phyloP scores from a whole-genome alignment of 2,797 vertebrate species.

The Oreonectes daqikongensis region DNA sequence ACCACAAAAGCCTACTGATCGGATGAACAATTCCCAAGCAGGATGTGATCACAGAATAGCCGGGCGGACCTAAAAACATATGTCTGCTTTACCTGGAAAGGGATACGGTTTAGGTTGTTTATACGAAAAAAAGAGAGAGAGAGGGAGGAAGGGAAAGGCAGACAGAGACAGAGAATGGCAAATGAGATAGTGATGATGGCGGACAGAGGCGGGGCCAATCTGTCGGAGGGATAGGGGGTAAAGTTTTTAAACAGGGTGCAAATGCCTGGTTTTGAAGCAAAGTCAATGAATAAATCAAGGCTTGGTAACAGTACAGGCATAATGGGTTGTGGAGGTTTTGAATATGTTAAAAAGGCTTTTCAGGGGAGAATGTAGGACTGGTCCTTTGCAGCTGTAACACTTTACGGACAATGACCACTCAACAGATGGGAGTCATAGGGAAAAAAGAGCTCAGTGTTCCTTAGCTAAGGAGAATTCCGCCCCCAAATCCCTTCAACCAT shows the following conservation, averaged over 20 bases:
- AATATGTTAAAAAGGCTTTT: constrained; percentile 89
- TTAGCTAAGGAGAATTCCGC: constrained; percentile 74
- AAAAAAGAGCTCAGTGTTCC: constrained; percentile 84
- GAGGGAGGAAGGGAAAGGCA: constrained; percentile 43
- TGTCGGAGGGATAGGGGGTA: constrained; percentile 79
- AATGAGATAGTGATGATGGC: constrained; percentile 70
- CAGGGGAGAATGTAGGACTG: constrained; percentile 78
- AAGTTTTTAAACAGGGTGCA: constrained; percentile 66
- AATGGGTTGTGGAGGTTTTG: constrained; percentile 77
- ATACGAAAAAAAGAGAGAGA: constrained; percentile 77
- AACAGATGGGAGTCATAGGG: constrained; percentile 93
- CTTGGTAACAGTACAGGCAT: constrained; percentile 77
- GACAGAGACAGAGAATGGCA: not conserved
- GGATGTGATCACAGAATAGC: constrained; percentile 88
- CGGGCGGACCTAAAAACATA: constrained; percentile 85
- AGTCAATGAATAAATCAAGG: constrained; percentile 99
- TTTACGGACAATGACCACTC: constrained; percentile 88
- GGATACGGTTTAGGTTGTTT: constrained; percentile 78
- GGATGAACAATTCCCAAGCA: constrained; percentile 84
- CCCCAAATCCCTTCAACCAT: constrained; percentile 60
- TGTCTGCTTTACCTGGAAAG: constrained; percentile 79
- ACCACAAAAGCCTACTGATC: constrained; percentile 86
- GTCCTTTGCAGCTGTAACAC: constrained; percentile 84
- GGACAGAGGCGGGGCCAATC: constrained; percentile 57
- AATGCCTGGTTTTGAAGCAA: constrained; percentile 72